Conservation (phyloP, 2,113 vertebrate species). For the Tyrannus savana region DNA sequence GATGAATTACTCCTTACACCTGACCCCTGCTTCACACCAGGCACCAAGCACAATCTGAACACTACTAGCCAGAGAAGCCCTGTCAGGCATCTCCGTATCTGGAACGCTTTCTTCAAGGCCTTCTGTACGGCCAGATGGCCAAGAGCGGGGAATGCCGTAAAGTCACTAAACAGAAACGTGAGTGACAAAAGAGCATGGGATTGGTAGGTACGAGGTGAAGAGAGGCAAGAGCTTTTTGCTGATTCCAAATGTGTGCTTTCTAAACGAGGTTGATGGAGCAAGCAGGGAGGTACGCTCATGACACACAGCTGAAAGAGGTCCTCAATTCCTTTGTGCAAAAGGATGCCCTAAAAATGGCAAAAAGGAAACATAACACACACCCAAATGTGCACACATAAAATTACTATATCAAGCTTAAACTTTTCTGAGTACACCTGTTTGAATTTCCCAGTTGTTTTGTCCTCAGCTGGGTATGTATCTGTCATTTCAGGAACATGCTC, state of each 20-base stretch:
- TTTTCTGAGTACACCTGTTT: not conserved
- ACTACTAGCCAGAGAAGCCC: constrained; percentile 57
- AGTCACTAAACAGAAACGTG: not conserved
- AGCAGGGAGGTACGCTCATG: not conserved
- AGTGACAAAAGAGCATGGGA: not conserved
- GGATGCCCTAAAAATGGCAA: not conserved
- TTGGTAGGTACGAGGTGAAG: not conserved
- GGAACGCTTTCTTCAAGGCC: constrained; percentile 59
- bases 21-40: constrained; percentile 76
- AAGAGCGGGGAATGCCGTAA: constrained; percentile 50
- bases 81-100: constrained; percentile 41
- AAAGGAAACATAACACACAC: not conserved
- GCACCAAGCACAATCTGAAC: constrained; percentile 66
- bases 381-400: not conserved
- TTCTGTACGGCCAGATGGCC: constrained; percentile 71
- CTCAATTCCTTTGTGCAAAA: not conserved
- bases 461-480: not conserved
- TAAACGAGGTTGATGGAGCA: not conserved
- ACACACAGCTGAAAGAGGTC: not conserved
- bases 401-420: not conserved
- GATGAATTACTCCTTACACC: constrained; percentile 76
- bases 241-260: not conserved
- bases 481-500: not conserved
- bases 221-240: not conserved
- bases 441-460: not conserved